Percentiles rank a stretch among this genome's conserved stretches.
These are phyloP conservation scores for Geophilus truncorum DNA, from an alignment of 2,888 invertebrate genomes.

Conservation along the genomic window DNA sequence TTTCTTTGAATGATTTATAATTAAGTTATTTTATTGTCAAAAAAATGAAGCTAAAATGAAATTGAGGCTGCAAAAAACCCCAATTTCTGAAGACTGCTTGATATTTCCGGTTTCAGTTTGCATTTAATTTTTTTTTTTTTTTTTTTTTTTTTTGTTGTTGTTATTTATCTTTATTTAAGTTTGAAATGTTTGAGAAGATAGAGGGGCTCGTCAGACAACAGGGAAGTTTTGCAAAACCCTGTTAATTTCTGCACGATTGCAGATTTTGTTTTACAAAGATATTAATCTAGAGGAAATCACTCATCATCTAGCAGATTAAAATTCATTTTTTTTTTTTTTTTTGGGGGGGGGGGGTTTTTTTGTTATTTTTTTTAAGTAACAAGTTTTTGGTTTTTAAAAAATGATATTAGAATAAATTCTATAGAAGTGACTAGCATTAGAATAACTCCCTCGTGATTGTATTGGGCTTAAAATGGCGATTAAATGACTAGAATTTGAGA, in stretches of 20 bases:
- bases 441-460: neutral
- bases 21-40: neutral
- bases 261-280: neutral
- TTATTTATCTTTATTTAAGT: no score
- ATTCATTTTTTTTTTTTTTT: no score
- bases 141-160: no score
- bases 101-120: no score
- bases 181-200: no score
- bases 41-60: neutral
- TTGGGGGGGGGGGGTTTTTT: no score
- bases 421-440: neutral
- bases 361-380: neutral
- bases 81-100: neutral
- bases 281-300: neutral
- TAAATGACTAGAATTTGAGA: neutral
- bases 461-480: neutral
- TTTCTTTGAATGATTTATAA: neutral
- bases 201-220: no score
- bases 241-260: neutral
- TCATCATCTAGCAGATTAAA: slow-evolving; percentile 16
- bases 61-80: no score
- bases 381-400: neutral
- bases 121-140: no score
- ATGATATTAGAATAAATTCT: neutral
- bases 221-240: no score